These are phyloP conservation scores for Trachymyrmex cornetzi DNA, from an alignment of 1,140 invertebrate genomes.

Conservation along the genomic window DNA sequence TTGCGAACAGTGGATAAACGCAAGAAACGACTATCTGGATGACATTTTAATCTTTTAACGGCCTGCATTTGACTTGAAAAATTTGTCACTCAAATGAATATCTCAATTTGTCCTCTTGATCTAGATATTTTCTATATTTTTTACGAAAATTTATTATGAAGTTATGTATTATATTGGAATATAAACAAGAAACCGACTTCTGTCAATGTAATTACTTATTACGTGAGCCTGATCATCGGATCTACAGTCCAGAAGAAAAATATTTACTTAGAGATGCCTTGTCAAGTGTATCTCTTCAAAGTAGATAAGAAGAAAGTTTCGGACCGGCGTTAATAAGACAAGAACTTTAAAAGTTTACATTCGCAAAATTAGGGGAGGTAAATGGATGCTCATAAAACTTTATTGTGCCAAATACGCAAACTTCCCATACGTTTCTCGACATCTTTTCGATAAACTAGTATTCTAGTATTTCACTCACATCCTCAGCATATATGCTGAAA, in stretches of 20 bases:
- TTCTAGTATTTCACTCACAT: not conserved
- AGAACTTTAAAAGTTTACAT: constrained; percentile 38
- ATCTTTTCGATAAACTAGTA: not conserved
- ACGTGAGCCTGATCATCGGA: not conserved
- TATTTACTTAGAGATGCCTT: constrained; percentile 58
- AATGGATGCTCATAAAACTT: constrained; percentile 18
- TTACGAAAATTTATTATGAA: not conserved
- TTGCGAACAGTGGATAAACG: constrained; percentile 13
- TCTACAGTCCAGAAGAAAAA: constrained; percentile 23
- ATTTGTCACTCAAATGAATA: constrained; percentile 26
- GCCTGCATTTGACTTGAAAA: constrained; percentile 4
- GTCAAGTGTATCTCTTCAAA: constrained; percentile 42
- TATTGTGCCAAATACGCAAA: constrained; percentile 32
- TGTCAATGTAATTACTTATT: constrained; percentile 32
- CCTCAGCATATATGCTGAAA: not conserved
- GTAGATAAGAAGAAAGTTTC: constrained; percentile 45
- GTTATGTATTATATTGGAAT: constrained; percentile 16
- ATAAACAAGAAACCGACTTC: constrained; percentile 38
- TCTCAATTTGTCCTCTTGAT: constrained; percentile 47
- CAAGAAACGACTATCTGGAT: constrained; percentile 34
- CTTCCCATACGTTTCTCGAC: not conserved
- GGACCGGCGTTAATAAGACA: constrained; percentile 41
- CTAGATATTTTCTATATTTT: not conserved
- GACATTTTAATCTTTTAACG: constrained; percentile 62
- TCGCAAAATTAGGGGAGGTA: constrained; percentile 41